Base-by-base conservation (phyloP, 2,113 vertebrate genomes). In the Amphiprion ocellaris region DNA sequence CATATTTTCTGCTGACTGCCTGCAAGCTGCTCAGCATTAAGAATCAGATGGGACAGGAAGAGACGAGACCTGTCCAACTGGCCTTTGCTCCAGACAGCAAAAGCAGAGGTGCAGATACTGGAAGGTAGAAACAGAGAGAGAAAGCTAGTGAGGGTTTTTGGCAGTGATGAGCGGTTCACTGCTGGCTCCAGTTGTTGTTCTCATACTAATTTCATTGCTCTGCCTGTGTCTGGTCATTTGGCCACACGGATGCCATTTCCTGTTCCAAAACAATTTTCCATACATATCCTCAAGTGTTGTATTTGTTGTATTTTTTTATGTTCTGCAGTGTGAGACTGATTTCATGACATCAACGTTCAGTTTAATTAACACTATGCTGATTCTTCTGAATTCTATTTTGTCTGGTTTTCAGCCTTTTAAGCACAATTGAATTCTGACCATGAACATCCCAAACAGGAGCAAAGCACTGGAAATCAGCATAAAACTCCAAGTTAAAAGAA, bases 31-130 rank as follows among this genome's bases (percentile, higher is more conserved):
- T 11, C n/a, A 53, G 65, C 60, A 54, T 44, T 56, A 84, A 67
- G 26, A 87, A 70, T 68, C 50, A 50, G 65, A 81, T 46, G 6
- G 75, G 66, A 69, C 79, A 88, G 84, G 87, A 92, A 83, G 84
- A 82, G 70, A 65, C 2, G 1, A 69, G 59, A 52, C 17, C 70
- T 52, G 72, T 87, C 83, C 90, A 89, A 30, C 77, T 92, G 86
- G 87, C 77, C 37, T 67, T 75, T 11, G 9, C 21, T 87, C 62
- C 79, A 89, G 87, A 90, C 84, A 87, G 56, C 56, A 62, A 4
- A 63, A 74, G 58, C 24, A 49, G 59, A 83, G 70, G 30, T 60
- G 46, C 55, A 4, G 66, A 64, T 76, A 37, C 14, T 55, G 50
- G 9, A 61, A 55, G 56, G 84, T 16, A 54, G 28, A 67, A 60